phyloP scores from a whole-genome alignment of 37 sponge, comb jelly and placozoan genomes.

The Spongilla lacustris region DNA sequence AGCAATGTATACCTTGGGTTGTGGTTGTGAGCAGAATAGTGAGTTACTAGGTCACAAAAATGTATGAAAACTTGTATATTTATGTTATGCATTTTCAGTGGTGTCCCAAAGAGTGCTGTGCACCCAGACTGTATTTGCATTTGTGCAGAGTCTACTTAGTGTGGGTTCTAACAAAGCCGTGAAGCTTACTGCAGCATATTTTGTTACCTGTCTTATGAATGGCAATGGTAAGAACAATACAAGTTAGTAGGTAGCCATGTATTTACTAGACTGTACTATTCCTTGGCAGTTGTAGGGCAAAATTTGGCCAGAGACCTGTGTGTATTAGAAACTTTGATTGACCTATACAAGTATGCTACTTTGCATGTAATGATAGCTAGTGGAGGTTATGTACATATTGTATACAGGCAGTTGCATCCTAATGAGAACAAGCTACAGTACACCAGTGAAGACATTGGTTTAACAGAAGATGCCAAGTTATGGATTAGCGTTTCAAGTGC shows the following conservation, averaged over 20 bases:
- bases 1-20: constrained; percentile 47
- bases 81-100: constrained; percentile 6
- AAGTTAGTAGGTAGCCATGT: neutral
- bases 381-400: neutral
- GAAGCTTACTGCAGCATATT: constrained; percentile 26
- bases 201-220: constrained; percentile 39
- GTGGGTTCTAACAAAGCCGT: neutral
- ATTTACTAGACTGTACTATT: neutral
- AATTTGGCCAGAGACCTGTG: constrained; percentile 44
- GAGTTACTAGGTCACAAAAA: neutral
- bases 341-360: constrained; percentile 46
- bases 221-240: constrained; percentile 16
- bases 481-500: constrained; percentile 54
- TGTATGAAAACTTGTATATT: neutral
- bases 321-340: constrained; percentile 32
- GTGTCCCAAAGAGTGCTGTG: constrained; percentile 52
- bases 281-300: constrained; percentile 39
- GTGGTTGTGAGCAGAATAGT: constrained; percentile 59
- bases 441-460: neutral
- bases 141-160: constrained; percentile 8
- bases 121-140: constrained; percentile 19
- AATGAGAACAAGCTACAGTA: neutral
- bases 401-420: constrained; percentile 6
- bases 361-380: neutral
- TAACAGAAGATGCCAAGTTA: constrained; percentile 11